phyloP scores from a whole-genome alignment of 2,888 invertebrate genomes.

The Baronia brevicornis region DNA sequence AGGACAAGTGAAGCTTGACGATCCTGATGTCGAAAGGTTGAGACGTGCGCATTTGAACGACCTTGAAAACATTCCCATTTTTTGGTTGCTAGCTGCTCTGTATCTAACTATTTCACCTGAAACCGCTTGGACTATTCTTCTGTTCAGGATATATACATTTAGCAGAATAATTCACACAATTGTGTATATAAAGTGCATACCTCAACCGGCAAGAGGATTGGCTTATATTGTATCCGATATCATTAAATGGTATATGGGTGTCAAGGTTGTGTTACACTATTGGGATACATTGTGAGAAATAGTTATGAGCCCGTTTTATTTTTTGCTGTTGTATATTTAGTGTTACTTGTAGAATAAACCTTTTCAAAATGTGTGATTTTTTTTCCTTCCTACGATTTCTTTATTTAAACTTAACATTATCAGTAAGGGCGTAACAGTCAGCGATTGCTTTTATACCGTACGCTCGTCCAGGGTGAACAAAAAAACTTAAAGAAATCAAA shows the following conservation, averaged over 20 bases:
- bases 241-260: conserved; percentile 47
- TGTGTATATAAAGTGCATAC: conserved; percentile 78
- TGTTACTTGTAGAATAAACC: no score
- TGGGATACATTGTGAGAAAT: no score
- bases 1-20: conserved; percentile 44
- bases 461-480: no score
- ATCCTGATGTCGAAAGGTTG: conserved; percentile 52
- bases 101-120: conserved; percentile 71
- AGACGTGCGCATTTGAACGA: conserved; percentile 80
- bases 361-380: no score
- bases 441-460: no score
- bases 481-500: no score
- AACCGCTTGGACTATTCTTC: conserved; percentile 21
- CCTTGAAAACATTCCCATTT: conserved; percentile 81
- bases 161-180: conserved; percentile 75
- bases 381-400: no score
- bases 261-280: conserved; percentile 39
- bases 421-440: no score
- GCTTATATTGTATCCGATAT: conserved; percentile 39
- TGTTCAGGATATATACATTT: conserved; percentile 56
- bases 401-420: no score
- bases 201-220: conserved; percentile 67
- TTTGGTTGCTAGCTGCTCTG: conserved; percentile 67
- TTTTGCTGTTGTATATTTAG: no score
- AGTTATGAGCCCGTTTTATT: no score